Evolutionary conservation across 2,888 invertebrate species (phyloP), one percentile per base, ranked within the genome.

Genomic region (Tipula lateralis): DNA sequence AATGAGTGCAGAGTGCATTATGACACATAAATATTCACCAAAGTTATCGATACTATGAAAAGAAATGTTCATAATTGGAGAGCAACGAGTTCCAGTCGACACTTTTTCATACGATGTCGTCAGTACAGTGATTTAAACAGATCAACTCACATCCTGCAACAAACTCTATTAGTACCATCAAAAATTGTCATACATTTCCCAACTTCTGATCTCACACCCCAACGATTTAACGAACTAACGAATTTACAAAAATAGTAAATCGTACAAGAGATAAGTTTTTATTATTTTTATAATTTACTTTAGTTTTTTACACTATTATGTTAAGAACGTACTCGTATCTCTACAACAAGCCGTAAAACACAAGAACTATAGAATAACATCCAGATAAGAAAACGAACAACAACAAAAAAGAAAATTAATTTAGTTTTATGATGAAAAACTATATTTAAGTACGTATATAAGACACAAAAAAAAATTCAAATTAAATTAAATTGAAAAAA

Each of bases 401-500:
- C 6, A 66, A 19, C 66, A 66, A 24, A 19, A 50, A 16, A 7
- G 13, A 66, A 9, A 66, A 66, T 24, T 66, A 66, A 66, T 66
- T 66, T 66, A 66, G 24, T 66, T 66, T 66, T 66, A 66, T 66
- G 66, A 66, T 66, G 66, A 66, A 66, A 66, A 66, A 66, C 66
- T 66, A 24, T 66, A 66, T 24, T 50, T 6, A 24, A 66, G 66
- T 66, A 66, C 39, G 1, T 3, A n/a, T n/a, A n/a, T n/a, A n/a
- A n/a, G n/a, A n/a, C n/a, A n/a, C 13, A 39, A 39, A 39, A 50
- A 12, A 50, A 50, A 50, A 50, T 19, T 50, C 19, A 66, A 66
- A 66, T 66, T 66, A 66, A 66, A 66, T 66, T 24, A 66, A 66
- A 66, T 66, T 66, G 66, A 66, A 19, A 66, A 66, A 66, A 66